Evolutionary conservation across 2,113 vertebrate species (phyloP).

Genomic region (Oriolus oriolus): DNA sequence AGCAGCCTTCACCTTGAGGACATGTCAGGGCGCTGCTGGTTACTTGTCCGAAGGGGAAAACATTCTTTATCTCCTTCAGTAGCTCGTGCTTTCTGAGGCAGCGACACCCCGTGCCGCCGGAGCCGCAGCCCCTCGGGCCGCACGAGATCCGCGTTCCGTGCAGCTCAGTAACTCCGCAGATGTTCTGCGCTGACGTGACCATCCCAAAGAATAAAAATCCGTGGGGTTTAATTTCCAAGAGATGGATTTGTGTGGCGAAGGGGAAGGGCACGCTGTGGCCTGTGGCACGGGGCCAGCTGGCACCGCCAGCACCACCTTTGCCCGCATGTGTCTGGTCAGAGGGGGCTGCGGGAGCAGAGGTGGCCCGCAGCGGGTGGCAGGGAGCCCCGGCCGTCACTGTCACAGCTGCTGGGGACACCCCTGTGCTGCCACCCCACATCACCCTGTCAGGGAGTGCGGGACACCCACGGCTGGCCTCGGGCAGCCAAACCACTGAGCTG

Average conservation of each 20-base stretch:
- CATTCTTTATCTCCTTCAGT: constrained; percentile 27
- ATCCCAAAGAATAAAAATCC: neutral
- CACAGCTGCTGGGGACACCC: neutral
- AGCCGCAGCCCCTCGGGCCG: neutral
- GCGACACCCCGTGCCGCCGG: neutral
- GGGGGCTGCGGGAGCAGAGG: neutral
- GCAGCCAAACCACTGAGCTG: neutral
- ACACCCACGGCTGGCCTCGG: neutral
- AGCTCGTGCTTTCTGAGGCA: constrained; percentile 13
- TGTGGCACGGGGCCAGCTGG: neutral
- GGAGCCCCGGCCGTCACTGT: neutral
- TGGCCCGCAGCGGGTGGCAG: neutral
- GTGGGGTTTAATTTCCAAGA: neutral
- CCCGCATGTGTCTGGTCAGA: accelerated
- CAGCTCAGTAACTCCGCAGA: neutral
- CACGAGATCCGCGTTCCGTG: accelerated
- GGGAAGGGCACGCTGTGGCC: accelerated
- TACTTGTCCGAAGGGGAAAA: constrained; percentile 42
- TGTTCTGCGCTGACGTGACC: accelerated
- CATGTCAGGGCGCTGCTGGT: constrained; percentile 40
- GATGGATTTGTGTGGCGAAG: accelerated
- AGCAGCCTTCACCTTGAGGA: constrained; percentile 66
- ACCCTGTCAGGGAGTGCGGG: neutral
- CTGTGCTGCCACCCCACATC: neutral
- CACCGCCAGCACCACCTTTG: neutral